These are phyloP conservation scores for Augochlorella aurata DNA, from an alignment of 2,888 invertebrate species.

Conservation along the genomic window DNA sequence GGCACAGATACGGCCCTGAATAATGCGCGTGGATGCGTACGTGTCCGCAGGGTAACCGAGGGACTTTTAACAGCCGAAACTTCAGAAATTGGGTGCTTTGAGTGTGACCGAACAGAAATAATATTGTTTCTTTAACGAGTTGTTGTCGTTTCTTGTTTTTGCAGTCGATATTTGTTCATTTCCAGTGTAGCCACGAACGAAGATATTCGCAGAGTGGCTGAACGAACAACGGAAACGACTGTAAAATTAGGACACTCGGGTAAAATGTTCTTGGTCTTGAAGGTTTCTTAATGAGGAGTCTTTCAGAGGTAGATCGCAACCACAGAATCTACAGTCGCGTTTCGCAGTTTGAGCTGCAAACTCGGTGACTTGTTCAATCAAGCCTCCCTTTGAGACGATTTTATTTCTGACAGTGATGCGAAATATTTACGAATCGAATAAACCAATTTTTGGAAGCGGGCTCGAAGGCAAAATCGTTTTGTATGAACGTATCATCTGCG, in stretches of 20 bases:
- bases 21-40: conserved; percentile 58
- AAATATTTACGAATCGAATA: not conserved
- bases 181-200: not conserved
- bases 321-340: not conserved
- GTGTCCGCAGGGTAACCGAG: conserved; percentile 57
- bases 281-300: not conserved
- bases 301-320: not conserved
- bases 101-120: not conserved
- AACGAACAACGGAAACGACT: not conserved
- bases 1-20: conserved; percentile 71
- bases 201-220: not conserved
- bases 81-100: not conserved
- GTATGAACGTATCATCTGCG: not conserved
- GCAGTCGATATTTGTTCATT: not conserved
- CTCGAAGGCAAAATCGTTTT: not conserved
- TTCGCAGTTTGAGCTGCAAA: not conserved
- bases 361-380: conserved; percentile 5
- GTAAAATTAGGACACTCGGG: not conserved
- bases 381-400: not conserved
- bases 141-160: not conserved
- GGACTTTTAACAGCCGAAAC: conserved; percentile 32
- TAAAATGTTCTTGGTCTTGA: not conserved
- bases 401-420: not conserved
- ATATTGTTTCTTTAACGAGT: not conserved
- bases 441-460: not conserved